Percentiles rank a stretch among this genome's conserved stretches.
These are phyloP conservation scores for Griposia aprilina DNA, from an alignment of 2,888 invertebrate species.

Conservation along the genomic window DNA sequence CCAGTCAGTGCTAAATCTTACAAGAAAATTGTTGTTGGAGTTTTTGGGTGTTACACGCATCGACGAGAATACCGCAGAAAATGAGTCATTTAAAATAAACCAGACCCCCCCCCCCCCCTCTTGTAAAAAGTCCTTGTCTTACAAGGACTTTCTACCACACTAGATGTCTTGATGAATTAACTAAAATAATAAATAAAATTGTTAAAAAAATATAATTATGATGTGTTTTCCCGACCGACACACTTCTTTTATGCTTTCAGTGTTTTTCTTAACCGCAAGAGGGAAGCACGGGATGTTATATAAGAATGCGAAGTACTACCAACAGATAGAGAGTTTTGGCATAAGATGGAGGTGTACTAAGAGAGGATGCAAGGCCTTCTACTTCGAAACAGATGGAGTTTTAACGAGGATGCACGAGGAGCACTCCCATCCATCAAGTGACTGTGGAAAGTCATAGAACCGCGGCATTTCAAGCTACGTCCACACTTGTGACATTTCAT, in stretches of 20 bases:
- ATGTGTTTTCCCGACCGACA: neutral
- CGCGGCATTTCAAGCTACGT: neutral
- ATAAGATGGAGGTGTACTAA: constrained; percentile 76
- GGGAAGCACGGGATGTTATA: constrained; percentile 73
- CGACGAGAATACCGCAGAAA: neutral
- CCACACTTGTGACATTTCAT: neutral
- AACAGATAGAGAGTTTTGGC: constrained; percentile 67
- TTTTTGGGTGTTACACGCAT: constrained; percentile 69
- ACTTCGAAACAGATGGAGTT: constrained; percentile 62
- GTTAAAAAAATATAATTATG: neutral
- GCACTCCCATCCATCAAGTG: constrained; percentile 39
- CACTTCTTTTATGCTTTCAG: constrained; percentile 36
- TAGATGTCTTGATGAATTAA: neutral
- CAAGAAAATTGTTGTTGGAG: constrained; percentile 58
- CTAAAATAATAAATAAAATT: neutral
- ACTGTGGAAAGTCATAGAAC: neutral
- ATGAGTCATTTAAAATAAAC: neutral
- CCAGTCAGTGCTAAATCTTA: constrained; percentile 67
- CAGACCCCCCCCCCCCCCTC: no score
- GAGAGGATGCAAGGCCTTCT: constrained; percentile 72
- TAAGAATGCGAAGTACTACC: constrained; percentile 73
- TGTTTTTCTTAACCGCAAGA: constrained; percentile 57
- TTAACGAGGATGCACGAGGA: constrained; percentile 58
- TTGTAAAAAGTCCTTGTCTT: no score
- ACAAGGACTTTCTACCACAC: no score